Evolutionary conservation across 2,888 invertebrate species (phyloP).

Genomic region (Cheilosia pagana): DNA sequence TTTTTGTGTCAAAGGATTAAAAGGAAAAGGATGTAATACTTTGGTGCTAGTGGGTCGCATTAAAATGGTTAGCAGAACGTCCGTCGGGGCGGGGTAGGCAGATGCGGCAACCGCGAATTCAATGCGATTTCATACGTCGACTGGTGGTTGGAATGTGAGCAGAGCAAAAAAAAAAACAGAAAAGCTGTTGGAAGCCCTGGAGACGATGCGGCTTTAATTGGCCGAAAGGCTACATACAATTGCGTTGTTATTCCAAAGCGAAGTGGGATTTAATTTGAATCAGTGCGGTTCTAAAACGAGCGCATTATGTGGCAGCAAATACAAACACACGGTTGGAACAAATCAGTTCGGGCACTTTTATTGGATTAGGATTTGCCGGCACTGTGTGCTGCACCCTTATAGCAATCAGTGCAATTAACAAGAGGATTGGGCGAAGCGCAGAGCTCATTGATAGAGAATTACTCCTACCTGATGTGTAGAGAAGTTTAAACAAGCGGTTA

Average conservation of each 20-base stretch:
- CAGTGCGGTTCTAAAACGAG: conserved; percentile 43
- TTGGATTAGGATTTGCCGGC: conserved; percentile 55
- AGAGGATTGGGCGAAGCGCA: conserved; percentile 24
- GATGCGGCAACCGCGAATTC: conserved; percentile 30
- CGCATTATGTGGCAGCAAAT: conserved; percentile 40
- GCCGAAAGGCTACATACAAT: conserved; percentile 45
- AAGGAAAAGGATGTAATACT: conserved; percentile 51
- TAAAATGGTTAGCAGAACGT: conserved; percentile 10
- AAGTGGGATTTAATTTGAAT: conserved; percentile 58
- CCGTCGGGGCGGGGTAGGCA: neutral
- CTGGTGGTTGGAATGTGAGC: neutral
- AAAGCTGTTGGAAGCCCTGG: neutral
- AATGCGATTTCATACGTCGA: neutral
- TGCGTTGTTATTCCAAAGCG: conserved; percentile 49
- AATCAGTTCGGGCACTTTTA: conserved; percentile 45
- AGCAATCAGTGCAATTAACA: conserved; percentile 54
- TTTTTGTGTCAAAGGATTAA: conserved; percentile 48
- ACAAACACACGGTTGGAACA: conserved; percentile 10
- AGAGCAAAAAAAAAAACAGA: neutral
- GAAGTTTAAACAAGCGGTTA: conserved; percentile 7
- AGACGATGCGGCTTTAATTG: conserved; percentile 51
- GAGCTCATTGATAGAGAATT: conserved; percentile 15
- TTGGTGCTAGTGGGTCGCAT: conserved; percentile 34
- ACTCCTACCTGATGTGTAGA: neutral
- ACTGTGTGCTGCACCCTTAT: conserved; percentile 11